Evolutionary conservation across 2,113 vertebrate species (phyloP).

Genomic region (Cinclus cinclus): DNA sequence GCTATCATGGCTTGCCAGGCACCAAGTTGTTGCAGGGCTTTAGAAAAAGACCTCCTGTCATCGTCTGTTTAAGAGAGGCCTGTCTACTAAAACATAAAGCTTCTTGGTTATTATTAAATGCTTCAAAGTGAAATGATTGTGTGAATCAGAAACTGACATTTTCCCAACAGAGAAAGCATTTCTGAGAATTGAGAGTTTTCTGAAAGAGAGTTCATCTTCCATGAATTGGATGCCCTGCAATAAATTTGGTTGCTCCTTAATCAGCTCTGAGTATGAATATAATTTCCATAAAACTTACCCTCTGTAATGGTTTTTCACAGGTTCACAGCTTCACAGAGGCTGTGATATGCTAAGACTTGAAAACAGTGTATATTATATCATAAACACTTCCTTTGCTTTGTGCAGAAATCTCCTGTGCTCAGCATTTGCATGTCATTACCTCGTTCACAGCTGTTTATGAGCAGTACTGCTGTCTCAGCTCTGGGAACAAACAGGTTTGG

Average conservation of each 20-base stretch:
- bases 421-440: conserved; percentile 1
- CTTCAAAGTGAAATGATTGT: neutral
- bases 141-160: neutral
- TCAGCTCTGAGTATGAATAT: neutral
- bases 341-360: neutral
- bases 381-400: neutral
- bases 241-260: neutral
- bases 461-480: conserved; percentile 38
- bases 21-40: neutral
- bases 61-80: neutral
- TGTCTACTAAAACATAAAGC: neutral
- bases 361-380: neutral
- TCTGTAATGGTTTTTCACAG: neutral
- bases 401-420: neutral
- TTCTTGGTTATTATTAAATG: neutral
- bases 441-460: neutral
- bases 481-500: conserved; percentile 43
- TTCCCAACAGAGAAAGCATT: neutral
- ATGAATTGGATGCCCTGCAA: neutral
- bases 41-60: neutral
- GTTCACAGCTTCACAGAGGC: neutral
- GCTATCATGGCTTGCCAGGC: neutral
- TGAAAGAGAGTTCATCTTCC: neutral
- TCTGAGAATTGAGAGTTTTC: neutral
- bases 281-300: neutral